A percentile compares a stretch with the other conserved stretches of the same genome.
phyloP scores from a whole-genome alignment of 2,797 vertebrate genomes.

The Melanotaenia parkinsoni region DNA sequence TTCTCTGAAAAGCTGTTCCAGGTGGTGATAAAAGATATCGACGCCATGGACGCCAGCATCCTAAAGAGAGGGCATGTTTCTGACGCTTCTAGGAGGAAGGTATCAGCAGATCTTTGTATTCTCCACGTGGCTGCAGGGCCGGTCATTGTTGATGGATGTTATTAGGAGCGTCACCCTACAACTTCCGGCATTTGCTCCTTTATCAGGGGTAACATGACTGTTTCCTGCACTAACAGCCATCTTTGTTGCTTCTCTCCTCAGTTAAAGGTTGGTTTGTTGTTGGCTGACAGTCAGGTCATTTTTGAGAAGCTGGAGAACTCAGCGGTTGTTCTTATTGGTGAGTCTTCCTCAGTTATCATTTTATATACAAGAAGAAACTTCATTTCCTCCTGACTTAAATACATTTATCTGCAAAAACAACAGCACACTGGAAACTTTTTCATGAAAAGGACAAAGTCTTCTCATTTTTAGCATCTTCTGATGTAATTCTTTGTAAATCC shows the following conservation, averaged over 20 bases:
- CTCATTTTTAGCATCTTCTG: background rate
- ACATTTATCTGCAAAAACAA: slow-evolving; percentile 1
- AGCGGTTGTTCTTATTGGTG: slow-evolving; percentile 90
- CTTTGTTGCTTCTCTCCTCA: slow-evolving; percentile 47
- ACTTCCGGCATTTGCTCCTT: background rate
- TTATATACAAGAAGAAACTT: background rate
- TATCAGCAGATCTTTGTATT: slow-evolving; percentile 55
- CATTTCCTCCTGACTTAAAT: background rate
- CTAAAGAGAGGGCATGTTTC: slow-evolving; percentile 84
- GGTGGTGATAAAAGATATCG: slow-evolving; percentile 90
- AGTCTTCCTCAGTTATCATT: slow-evolving; percentile 62
- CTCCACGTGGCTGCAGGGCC: background rate
- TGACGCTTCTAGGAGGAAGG: slow-evolving; percentile 86
- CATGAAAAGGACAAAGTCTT: background rate
- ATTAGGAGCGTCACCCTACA: background rate
- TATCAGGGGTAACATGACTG: background rate
- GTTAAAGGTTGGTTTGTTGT: slow-evolving; percentile 90
- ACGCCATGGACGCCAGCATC: slow-evolving; percentile 95
- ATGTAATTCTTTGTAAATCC: slow-evolving; percentile 17
- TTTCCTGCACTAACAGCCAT: background rate
- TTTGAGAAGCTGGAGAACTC: slow-evolving; percentile 97
- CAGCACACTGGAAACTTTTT: background rate
- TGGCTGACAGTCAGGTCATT: slow-evolving; percentile 94
- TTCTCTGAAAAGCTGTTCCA: slow-evolving; percentile 92
- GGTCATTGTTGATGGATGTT: background rate